Evolutionary conservation across 2,113 vertebrate genomes (phyloP).

Genomic region (Megalops atlanticus): DNA sequence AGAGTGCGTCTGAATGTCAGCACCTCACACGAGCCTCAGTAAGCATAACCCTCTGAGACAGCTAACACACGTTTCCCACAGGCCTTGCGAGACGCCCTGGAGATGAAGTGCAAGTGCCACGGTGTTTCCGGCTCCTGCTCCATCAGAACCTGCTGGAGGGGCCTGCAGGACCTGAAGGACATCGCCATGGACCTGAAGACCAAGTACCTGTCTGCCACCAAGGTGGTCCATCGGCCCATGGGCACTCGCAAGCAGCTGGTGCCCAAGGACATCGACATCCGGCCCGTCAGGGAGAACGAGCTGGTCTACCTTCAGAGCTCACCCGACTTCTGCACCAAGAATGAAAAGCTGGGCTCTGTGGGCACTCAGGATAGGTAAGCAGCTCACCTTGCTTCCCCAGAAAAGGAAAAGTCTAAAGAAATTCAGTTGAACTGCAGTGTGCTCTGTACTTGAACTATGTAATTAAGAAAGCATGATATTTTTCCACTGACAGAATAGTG

Average conservation of each 20-base stretch:
- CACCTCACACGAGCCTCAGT: neutral
- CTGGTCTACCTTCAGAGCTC: constrained; percentile 97
- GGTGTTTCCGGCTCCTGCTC: constrained; percentile 98
- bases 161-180: constrained; percentile 88
- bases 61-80: constrained; percentile 50
- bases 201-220: constrained; percentile 95
- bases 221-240: constrained; percentile 91
- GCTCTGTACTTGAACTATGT: too few relatives aligned
- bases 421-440: too few relatives aligned
- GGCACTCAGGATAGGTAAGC: constrained; percentile 94
- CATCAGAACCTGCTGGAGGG: constrained; percentile 96
- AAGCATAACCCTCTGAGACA: too few relatives aligned
- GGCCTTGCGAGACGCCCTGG: constrained; percentile 86
- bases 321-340: constrained; percentile 90
- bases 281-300: constrained; percentile 91
- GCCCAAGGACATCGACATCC: constrained; percentile 96
- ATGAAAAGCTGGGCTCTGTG: constrained; percentile 89
- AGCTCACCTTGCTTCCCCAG: neutral
- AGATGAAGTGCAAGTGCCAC: constrained; percentile 98
- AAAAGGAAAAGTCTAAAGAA: too few relatives aligned
- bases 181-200: constrained; percentile 92
- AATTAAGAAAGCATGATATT: too few relatives aligned
- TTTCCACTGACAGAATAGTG: too few relatives aligned
- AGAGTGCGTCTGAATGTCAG: neutral
- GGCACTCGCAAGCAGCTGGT: constrained; percentile 96